These are phyloP conservation scores for Zygaena filipendulae DNA, from an alignment of 2,888 invertebrate genomes.

Conservation along the genomic window DNA sequence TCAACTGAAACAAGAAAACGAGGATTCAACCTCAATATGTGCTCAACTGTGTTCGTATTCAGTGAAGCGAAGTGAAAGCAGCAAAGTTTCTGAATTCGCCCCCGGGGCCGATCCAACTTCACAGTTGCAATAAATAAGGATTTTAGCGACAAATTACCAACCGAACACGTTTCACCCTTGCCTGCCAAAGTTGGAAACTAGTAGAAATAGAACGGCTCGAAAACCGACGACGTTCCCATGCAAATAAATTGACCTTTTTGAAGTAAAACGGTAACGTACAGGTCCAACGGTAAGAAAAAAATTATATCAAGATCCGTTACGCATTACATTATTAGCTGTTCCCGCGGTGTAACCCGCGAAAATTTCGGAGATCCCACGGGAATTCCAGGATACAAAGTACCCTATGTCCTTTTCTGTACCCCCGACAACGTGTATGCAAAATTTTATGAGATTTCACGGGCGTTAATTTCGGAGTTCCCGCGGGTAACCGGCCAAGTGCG, in stretches of 20 bases:
- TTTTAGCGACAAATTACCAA: constrained; percentile 67
- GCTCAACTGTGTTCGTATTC: constrained; percentile 59
- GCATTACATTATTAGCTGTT: too few species aligned
- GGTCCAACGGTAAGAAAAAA: too few species aligned
- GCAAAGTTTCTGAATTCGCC: constrained; percentile 58
- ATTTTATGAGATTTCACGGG: too few species aligned
- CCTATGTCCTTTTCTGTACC: too few species aligned
- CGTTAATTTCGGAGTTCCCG: too few species aligned
- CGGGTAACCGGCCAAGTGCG: too few species aligned
- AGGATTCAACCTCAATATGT: constrained; percentile 63
- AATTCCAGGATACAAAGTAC: too few species aligned
- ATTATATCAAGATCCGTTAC: too few species aligned
- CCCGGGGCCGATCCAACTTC: constrained; percentile 61
- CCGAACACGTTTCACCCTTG: constrained; percentile 57
- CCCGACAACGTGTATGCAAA: too few species aligned
- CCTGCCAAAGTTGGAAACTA: constrained; percentile 48
- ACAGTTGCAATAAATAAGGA: constrained; percentile 65
- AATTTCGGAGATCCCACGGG: too few species aligned
- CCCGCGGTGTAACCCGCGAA: too few species aligned
- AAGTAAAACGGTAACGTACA: constrained; percentile 19
- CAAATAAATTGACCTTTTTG: constrained; percentile 25
- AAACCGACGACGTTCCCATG: constrained; percentile 20
- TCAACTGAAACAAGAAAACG: constrained; percentile 55
- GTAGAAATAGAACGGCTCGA: constrained; percentile 41
- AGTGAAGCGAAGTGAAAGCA: constrained; percentile 61